Evolutionary conservation across 2,888 invertebrate genomes (phyloP), one percentile per base, ranked within the genome.

Genomic region (Melinaea menophilus): DNA sequence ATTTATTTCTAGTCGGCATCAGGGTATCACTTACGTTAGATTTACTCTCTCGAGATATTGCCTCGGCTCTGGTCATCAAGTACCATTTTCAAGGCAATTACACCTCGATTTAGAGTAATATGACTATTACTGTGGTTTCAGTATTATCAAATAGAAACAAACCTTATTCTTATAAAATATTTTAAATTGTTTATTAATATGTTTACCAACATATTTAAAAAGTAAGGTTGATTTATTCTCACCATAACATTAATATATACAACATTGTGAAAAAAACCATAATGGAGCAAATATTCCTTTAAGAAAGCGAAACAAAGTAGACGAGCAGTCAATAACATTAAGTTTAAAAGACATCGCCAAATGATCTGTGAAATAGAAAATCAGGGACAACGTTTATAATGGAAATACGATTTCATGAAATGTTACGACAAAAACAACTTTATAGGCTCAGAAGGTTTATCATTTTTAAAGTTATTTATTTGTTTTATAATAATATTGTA

Each of bases 1-100:
- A 85, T 87, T 85, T 87, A 86, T 87, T 82, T 81, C 77, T 71
- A 79, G 78, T 71, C 67, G 68, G 70, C 71, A 75, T 76, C 75
- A 72, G 72, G 75, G 81, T 86, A 86, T 86, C 86, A 80, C 84
- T 86, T 82, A 84, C 84, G 77, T 80, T 76, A 81, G 80, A 78
- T 78, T 78, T 75, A 75, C 75, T 76, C 73, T 71, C 72, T 65
- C 70, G 69, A 69, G 78, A 81, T 82, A 83, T 83, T 79, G 78
- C 76, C 68, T 74, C 66, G 71, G 63, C 62, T 66, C 46, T 62
- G 61, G 61, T 68, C 66, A 66, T 56, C 62, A 55, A 65, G 59
- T 64, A 66, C 64, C 61, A 64, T 64, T 69, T 70, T 68, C 64
- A 62, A 61, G 60, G 61, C 65, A 64, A 69, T 70, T 66, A 64